These are phyloP conservation scores for Puma concolor DNA, from an alignment of 2,113 vertebrate species.

Conservation along the genomic window DNA sequence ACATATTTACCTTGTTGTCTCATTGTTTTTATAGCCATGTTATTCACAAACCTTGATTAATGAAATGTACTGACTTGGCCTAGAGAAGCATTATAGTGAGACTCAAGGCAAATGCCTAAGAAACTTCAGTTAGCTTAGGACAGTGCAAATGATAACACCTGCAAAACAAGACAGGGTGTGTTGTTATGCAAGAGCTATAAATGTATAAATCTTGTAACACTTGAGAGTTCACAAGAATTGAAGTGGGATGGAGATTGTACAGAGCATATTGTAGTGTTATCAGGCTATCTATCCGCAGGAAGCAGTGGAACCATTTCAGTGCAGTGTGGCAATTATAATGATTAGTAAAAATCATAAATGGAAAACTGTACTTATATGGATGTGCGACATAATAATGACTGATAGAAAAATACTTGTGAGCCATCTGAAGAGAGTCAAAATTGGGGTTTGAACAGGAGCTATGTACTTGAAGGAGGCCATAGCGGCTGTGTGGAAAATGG, in stretches of 20 bases:
- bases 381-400: background rate
- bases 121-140: constrained; percentile 9
- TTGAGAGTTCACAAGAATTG: background rate
- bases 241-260: background rate
- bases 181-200: background rate
- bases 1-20: background rate
- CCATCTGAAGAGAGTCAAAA: background rate
- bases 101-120: background rate
- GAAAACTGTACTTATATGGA: background rate
- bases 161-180: background rate
- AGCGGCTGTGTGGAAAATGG: background rate
- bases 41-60: constrained; percentile 17
- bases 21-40: background rate
- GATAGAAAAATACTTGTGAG: background rate
- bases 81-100: background rate
- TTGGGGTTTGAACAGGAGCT: background rate
- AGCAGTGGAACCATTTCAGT: background rate
- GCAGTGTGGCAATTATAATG: background rate
- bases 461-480: background rate
- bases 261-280: background rate
- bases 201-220: background rate
- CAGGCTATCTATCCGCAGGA: background rate
- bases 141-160: background rate
- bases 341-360: constrained; percentile 2
- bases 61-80: background rate